A percentile compares a stretch with the other conserved stretches of the same genome.
Evolutionary conservation across 2,888 invertebrate genomes (phyloP).

Genomic region (Campoplex capitator): DNA sequence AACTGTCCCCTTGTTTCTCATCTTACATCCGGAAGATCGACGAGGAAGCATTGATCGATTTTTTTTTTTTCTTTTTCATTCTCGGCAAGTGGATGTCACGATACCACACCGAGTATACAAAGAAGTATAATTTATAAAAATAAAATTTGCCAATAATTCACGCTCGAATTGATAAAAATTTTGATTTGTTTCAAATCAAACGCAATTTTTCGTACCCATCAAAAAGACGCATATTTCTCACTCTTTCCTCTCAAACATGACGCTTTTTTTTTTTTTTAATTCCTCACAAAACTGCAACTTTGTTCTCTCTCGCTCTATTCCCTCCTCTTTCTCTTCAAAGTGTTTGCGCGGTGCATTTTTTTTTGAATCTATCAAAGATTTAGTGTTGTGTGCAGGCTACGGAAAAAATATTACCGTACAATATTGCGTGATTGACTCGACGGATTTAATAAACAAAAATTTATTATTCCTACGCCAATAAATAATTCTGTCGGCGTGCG

Average conservation of each 20-base stretch:
- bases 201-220: not conserved
- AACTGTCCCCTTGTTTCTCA: slow-evolving; percentile 5
- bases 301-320: slow-evolving; percentile 19
- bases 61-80: slow-evolving; percentile 24
- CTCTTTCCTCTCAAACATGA: slow-evolving; percentile 7
- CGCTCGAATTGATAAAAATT: not conserved
- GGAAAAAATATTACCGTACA: slow-evolving; percentile 41
- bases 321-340: not conserved
- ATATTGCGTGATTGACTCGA: slow-evolving; percentile 36
- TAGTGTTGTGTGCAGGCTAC: slow-evolving; percentile 60
- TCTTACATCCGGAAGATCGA: slow-evolving; percentile 58
- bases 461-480: slow-evolving; percentile 35
- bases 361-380: slow-evolving; percentile 38
- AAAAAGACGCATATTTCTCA: not conserved
- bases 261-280: slow-evolving; percentile 17
- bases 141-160: slow-evolving; percentile 24
- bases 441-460: slow-evolving; percentile 28
- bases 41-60: slow-evolving; percentile 62
- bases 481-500: slow-evolving; percentile 49
- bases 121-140: slow-evolving; percentile 23
- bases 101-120: not conserved
- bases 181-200: slow-evolving; percentile 22
- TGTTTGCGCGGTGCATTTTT: slow-evolving; percentile 46
- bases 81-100: slow-evolving; percentile 31
- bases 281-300: slow-evolving; percentile 14